Evolutionary conservation across 2,113 vertebrate species (phyloP), one percentile per base, ranked within the genome.

Genomic region (Microtus montanus): DNA sequence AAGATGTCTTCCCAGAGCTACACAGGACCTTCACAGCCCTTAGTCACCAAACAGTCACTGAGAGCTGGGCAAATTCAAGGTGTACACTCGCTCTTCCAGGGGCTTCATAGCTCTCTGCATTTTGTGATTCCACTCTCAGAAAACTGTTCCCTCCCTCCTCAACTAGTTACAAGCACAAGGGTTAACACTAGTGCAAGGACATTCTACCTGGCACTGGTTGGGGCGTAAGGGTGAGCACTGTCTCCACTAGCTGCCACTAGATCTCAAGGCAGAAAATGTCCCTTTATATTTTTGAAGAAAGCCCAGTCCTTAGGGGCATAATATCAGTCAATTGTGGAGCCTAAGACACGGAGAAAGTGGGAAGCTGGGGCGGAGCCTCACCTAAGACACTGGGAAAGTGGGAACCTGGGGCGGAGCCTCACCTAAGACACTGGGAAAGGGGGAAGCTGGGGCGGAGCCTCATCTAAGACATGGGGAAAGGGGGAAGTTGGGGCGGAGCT

Each of bases 201-300:
- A 66, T 33, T 71, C 35, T 54, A 58, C 33, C 82, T 89, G 84
- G 70, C 44, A 58, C 35, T 49, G 20, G 17, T n/a, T 52, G 20
- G 49, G 68, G 28, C 49, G 74, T 89, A 24, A 70, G 70, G 77
- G 47, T 49, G 4, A 75, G 10, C 87, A 38, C 28, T 66, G 8
- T n/a, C 84, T 85, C 86, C 26, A 83, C 19, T 20, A 41, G 0
- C 82, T 91, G 80, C 78, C 28, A 89, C 74, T 94, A 64, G 58
- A 92, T 84, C 41, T 47, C 73, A 88, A 92, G 89, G 47, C 82
- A 95, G 85, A 95, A 90, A 82, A 91, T 58, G 78, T 7, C 17
- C 82, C 26, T 96, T 95, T 74, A 70, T 9, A 64, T 9, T 91
- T 75, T 82, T 47, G 73, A 86, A 78, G 74, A 92, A 96, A 88